These are phyloP conservation scores for Vulpes ferrilata DNA, from an alignment of 2,113 vertebrate genomes.

Conservation along the genomic window DNA sequence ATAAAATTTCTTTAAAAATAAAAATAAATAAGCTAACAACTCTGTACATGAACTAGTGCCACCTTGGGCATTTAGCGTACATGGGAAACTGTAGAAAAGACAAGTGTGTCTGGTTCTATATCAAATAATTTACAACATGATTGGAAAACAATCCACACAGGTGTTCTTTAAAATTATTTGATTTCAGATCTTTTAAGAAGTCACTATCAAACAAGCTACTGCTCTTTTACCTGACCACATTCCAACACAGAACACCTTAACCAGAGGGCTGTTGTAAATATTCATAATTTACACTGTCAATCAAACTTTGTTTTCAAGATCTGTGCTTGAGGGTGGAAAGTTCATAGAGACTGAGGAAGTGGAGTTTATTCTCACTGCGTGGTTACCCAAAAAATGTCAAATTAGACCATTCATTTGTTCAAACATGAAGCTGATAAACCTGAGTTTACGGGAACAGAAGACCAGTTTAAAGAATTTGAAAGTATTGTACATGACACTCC, in stretches of 20 bases:
- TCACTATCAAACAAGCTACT: not conserved
- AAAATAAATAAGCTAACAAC: not conserved
- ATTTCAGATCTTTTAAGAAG: conserved; percentile 51
- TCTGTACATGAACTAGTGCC: not conserved
- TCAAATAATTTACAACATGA: not conserved
- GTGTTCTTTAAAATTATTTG: not conserved
- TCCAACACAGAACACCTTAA: not conserved
- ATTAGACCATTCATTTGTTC: not conserved
- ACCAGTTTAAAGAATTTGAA: not conserved
- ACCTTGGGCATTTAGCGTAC: not conserved
- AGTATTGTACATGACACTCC: not conserved
- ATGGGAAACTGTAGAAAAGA: not conserved
- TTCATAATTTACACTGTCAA: not conserved
- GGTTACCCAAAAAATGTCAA: conserved; percentile 15
- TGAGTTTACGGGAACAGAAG: not conserved
- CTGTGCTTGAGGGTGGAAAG: not conserved
- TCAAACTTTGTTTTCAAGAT: not conserved
- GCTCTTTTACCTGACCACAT: not conserved
- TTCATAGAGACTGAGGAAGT: not conserved
- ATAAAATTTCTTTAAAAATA: not conserved
- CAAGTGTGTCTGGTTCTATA: not conserved
- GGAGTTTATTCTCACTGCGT: not conserved
- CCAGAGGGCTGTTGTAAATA: not conserved
- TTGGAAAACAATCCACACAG: not conserved
- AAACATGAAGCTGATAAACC: not conserved